phyloP scores from a whole-genome alignment of 2,888 invertebrate genomes.

The Scaptomyza reducta region DNA sequence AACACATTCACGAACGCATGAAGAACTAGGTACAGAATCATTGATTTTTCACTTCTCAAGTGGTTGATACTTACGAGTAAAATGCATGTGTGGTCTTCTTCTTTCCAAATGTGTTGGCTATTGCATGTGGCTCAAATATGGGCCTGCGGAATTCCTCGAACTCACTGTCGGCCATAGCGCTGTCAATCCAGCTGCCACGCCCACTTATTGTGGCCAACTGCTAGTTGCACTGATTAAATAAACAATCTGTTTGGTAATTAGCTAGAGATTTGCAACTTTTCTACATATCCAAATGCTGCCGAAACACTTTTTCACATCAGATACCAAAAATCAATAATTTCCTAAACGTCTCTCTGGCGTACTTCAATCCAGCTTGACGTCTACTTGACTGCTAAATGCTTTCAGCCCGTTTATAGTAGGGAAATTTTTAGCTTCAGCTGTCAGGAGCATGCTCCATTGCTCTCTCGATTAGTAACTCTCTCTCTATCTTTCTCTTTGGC shows the following conservation, averaged over 20 bases:
- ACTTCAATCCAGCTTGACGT: conserved; percentile 59
- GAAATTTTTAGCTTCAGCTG: conserved; percentile 58
- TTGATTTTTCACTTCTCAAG: conserved; percentile 19
- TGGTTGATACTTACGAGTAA: conserved; percentile 91
- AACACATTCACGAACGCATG: neutral
- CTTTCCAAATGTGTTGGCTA: conserved; percentile 87
- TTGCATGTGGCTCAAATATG: conserved; percentile 87
- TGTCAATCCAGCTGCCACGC: conserved; percentile 19
- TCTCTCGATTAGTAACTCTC: conserved; percentile 10
- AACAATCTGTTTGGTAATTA: neutral
- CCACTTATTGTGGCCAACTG: conserved; percentile 21
- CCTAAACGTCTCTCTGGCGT: conserved; percentile 52
- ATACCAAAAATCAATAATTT: conserved; percentile 81
- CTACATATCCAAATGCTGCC: conserved; percentile 39
- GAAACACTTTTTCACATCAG: conserved; percentile 66
- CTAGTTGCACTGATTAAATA: neutral
- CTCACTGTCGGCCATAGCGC: conserved; percentile 94
- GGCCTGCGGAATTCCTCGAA: conserved; percentile 95
- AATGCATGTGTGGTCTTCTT: conserved; percentile 87
- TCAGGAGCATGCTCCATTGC: conserved; percentile 53
- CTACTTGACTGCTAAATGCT: conserved; percentile 45
- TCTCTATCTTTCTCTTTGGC: conserved; percentile 6
- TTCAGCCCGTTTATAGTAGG: conserved; percentile 32
- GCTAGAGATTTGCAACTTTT: conserved; percentile 22
- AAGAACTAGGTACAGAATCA: neutral